Conservation (phyloP, 1,140 invertebrate species). For the Liolophura sinensis region DNA sequence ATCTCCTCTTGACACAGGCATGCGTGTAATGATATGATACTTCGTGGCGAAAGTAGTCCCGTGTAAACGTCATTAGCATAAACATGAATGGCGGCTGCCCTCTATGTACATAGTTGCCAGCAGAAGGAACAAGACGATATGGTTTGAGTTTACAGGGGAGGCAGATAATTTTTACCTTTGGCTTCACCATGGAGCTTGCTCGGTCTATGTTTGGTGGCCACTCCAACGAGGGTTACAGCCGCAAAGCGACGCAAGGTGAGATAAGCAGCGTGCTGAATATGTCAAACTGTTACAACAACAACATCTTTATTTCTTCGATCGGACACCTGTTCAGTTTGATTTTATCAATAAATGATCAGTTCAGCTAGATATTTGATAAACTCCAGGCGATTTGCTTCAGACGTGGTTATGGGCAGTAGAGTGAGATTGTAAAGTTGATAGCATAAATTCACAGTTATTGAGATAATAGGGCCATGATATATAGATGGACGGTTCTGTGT, state of each 20-base stretch:
- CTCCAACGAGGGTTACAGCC: constrained; percentile 78
- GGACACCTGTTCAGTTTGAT: neutral
- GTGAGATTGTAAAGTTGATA: neutral
- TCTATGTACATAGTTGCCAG: no score
- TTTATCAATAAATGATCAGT: neutral
- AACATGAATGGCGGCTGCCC: no score
- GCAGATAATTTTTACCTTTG: neutral
- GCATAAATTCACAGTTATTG: no score
- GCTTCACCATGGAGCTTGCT: constrained; percentile 74
- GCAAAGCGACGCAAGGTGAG: constrained; percentile 19
- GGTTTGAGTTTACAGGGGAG: no score
- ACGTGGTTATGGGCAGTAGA: neutral
- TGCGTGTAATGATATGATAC: no score
- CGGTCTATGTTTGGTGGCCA: constrained; percentile 81
- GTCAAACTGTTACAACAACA: neutral
- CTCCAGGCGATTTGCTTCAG: neutral
- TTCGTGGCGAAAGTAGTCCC: no score
- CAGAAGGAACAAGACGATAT: no score
- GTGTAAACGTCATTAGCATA: no score
- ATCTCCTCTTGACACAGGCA: no score
- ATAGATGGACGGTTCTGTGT: no score
- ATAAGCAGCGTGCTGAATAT: neutral
- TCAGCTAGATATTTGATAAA: neutral
- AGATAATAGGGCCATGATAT: no score
- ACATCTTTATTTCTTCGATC: neutral